Base-by-base conservation (phyloP, 1,140 invertebrate genomes). In the Drosophila repleta region DNA sequence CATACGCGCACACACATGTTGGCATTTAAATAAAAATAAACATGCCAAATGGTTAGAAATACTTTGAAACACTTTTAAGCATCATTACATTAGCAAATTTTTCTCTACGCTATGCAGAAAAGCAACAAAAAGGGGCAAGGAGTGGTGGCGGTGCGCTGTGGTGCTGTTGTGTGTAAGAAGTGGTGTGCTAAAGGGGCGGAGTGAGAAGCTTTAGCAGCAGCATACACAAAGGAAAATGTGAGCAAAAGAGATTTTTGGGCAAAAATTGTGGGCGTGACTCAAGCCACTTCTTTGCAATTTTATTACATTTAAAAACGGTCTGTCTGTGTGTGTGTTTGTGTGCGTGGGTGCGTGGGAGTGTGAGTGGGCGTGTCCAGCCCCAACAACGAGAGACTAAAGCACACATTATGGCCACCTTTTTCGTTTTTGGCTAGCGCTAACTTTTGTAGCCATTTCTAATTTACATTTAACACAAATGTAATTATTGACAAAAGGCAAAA, bases 81-180 rank as follows among this genome's bases (percentile, higher is more conserved):
- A 87, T 85, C 81, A 85, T 85, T 85, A 85, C 82, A 85, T 85
- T 85, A 85, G 81, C 82, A 87, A 85, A 87, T 85, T 85, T 81
- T 48, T 52, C 72, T 63, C 78, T 68, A 58, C 4, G 37, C 37
- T 43, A 37, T 57, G 35, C 11, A 21, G n/a, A 41, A 56, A 43
- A 17, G 52, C 17, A 37, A 21, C 18, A 10, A 18, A 46, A 21
- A 46, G 18, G 10, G 20, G 45, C 18, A 20, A 0, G 43, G 43
- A 8, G 1, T 4, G n/a, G 11, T 2, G n/a, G 3, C n/a, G n/a
- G 39, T 5, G n/a, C n/a, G 39, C n/a, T 4, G 15, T n/a, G 4
- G 39, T 17, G 39, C 6, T 17, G 13, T 5, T 39, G n/a, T 39
- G 37, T 15, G 37, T n/a, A 15, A 39, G 37, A 15, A 6, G 37